Evolutionary conservation across 2,113 vertebrate species (phyloP).

Genomic region (Phylloscopus trochiloides): DNA sequence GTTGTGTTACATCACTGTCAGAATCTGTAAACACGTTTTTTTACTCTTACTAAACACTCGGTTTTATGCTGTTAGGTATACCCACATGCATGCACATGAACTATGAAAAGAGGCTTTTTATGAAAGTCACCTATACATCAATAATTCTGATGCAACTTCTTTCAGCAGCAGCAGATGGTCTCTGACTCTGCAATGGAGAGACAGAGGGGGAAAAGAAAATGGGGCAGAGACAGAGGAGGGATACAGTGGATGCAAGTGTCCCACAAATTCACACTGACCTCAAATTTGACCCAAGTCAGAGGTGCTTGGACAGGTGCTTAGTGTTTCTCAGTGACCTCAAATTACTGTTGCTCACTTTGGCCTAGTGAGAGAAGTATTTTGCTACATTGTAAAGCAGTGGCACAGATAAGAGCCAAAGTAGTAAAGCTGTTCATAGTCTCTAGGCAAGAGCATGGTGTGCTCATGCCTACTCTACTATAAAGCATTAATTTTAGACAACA

Average conservation of each 20-base stretch:
- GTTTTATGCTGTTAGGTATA: not conserved
- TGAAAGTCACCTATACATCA: not conserved
- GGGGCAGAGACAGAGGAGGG: not conserved
- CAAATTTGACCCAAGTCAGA: not conserved
- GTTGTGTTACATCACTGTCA: not conserved
- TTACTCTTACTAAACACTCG: not conserved
- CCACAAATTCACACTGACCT: not conserved
- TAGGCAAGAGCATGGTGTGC: not conserved
- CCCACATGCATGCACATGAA: not conserved
- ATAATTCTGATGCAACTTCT: not conserved
- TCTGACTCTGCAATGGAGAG: not conserved
- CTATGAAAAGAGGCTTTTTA: not conserved
- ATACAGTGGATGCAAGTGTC: not conserved
- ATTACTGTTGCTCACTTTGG: not conserved
- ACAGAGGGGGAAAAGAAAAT: not conserved
- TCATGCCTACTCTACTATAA: not conserved
- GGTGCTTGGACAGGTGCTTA: not conserved
- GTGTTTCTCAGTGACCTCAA: not conserved
- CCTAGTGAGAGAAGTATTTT: not conserved
- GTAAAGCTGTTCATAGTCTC: not conserved
- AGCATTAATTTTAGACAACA: not conserved
- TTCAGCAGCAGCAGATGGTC: not conserved
- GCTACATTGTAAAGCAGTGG: not conserved
- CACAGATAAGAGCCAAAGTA: not conserved
- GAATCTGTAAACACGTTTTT: not conserved